Conservation (phyloP, 1,140 invertebrate species). For the Drosophila cardini region DNA sequence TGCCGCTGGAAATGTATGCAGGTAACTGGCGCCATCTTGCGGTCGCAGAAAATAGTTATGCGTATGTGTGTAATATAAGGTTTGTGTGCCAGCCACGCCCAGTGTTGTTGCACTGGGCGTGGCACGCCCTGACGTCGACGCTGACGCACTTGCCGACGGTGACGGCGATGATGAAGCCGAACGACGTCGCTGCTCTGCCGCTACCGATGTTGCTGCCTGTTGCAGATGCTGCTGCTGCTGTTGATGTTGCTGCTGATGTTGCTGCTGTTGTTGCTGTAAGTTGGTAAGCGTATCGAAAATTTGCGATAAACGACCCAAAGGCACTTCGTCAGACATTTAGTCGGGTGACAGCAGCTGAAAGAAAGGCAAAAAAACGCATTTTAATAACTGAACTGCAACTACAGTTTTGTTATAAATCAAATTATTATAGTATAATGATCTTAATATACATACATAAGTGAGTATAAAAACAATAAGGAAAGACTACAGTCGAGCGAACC, state of each 20-base stretch:
- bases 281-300: conserved; percentile 91
- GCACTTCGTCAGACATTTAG: conserved; percentile 87
- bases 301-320: conserved; percentile 89
- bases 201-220: conserved; percentile 28
- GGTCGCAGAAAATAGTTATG: conserved; percentile 72
- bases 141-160: conserved; percentile 67
- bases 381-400: too few relatives aligned
- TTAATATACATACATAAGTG: too few relatives aligned
- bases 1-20: conserved; percentile 74
- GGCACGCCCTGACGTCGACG: conserved; percentile 69
- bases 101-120: conserved; percentile 51
- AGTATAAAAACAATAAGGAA: too few relatives aligned
- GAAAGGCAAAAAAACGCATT: neutral
- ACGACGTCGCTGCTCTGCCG: conserved; percentile 52
- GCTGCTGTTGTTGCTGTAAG: conserved; percentile 86
- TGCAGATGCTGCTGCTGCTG: conserved; percentile 44
- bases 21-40: conserved; percentile 64
- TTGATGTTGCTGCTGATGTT: conserved; percentile 49
- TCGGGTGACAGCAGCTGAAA: conserved; percentile 32
- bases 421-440: too few relatives aligned
- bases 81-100: conserved; percentile 62
- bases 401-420: too few relatives aligned
- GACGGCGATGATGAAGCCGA: conserved; percentile 79
- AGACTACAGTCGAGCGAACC: too few relatives aligned
- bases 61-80: conserved; percentile 62